Evolutionary conservation across 2,888 invertebrate species (phyloP), one percentile per base, ranked within the genome.

Genomic region (Physocephala rufipes): DNA sequence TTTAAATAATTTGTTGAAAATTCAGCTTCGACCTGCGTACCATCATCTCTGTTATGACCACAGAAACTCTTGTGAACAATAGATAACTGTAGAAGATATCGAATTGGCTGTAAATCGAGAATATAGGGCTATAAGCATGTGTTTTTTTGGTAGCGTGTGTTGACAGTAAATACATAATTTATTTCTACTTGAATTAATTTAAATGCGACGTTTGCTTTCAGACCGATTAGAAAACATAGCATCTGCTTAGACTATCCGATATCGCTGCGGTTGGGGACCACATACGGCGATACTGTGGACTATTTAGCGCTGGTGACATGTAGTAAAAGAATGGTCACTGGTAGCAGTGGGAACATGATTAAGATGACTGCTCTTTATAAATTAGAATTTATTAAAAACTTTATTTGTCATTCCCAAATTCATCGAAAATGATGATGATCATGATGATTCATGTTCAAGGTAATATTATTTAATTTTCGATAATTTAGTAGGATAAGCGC

Each of bases 81-180:
- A 36, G 36, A 36, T 36, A 36, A 9, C 5, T 36, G 5, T 36
- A 36, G 5, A 36, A 36, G 36, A 36, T 81, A 79, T 79, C 36
- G 36, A 7, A 36, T 36, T 4, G 36, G 36, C 36, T 36, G 36
- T 36, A 36, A 4, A 36, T 4, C 36, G 36, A 36, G 36, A 36
- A 4, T 36, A 36, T 36, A 36, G 36, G 36, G 36, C 36, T 36
- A 36, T 36, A 36, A 19, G 49, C 49, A 76, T 76, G 76, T 78
- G 82, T 83, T 82, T 80, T 80, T 80, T 81, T 82, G 79, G 79
- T 75, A 77, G 75, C 77, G 80, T 82, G 75, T 76, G 80, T 82
- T 83, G 84, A 83, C 83, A 84, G 82, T 82, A 82, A 82, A 82
- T 84, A 80, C 78, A 79, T 12, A 81, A 68, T 51, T 76, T 76